These are phyloP conservation scores for Sciaenops ocellatus DNA, from an alignment of 2,797 vertebrate species.

Conservation along the genomic window DNA sequence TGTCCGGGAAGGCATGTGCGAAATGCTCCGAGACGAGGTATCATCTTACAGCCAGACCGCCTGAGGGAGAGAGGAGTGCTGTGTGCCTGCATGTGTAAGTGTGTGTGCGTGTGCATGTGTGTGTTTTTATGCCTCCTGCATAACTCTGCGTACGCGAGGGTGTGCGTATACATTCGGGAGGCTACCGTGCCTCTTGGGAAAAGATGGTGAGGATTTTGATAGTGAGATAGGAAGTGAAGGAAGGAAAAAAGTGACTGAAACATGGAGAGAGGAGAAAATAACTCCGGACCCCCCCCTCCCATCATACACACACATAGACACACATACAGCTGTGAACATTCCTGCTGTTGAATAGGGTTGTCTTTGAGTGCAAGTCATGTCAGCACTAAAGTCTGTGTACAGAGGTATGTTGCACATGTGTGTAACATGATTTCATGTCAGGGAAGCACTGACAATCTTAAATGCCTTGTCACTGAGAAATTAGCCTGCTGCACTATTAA, in stretches of 20 bases:
- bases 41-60: slow-evolving; percentile 86
- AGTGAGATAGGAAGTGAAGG: slow-evolving; percentile 61
- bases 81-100: slow-evolving; percentile 66
- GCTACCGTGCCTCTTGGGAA: slow-evolving; percentile 51
- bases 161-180: slow-evolving; percentile 48
- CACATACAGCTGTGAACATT: slow-evolving; percentile 72
- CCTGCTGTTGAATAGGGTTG: slow-evolving; percentile 62
- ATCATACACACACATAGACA: slow-evolving; percentile 33
- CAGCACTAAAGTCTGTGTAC: slow-evolving; percentile 49
- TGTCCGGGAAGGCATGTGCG: slow-evolving; percentile 88
- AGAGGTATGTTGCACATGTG: slow-evolving; percentile 68
- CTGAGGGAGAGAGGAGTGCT: slow-evolving; percentile 78
- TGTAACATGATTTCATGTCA: slow-evolving; percentile 72
- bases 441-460: slow-evolving; percentile 50
- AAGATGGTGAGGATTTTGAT: slow-evolving; percentile 54
- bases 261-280: slow-evolving; percentile 61
- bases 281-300: slow-evolving; percentile 23
- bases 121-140: slow-evolving; percentile 37
- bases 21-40: slow-evolving; percentile 84
- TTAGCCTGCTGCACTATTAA: slow-evolving; percentile 61
- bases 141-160: slow-evolving; percentile 37
- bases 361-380: slow-evolving; percentile 68
- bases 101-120: slow-evolving; percentile 36
- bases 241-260: slow-evolving; percentile 41
- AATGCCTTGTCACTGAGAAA: slow-evolving; percentile 58